Conservation (phyloP, 2,888 invertebrate genomes). For the Drosophila niveifrons region DNA sequence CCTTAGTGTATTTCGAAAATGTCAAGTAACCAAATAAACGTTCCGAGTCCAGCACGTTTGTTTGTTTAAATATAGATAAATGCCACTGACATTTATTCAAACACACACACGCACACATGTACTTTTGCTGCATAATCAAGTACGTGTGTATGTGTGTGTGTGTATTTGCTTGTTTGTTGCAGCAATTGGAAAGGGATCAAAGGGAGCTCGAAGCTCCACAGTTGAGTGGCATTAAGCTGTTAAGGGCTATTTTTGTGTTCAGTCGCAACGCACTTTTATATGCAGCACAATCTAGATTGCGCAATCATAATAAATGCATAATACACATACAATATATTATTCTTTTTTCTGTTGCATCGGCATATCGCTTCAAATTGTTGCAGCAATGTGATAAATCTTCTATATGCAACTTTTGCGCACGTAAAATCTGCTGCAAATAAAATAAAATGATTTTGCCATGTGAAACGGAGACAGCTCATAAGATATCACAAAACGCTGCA, state of each 20-base stretch:
- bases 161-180: neutral
- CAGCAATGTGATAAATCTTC: slow-evolving; percentile 66
- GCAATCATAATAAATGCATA: slow-evolving; percentile 69
- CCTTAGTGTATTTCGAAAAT: slow-evolving; percentile 67
- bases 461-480: slow-evolving; percentile 15
- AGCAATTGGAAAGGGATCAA: neutral
- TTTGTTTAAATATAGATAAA: slow-evolving; percentile 79
- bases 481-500: slow-evolving; percentile 13
- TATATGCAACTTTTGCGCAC: slow-evolving; percentile 28
- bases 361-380: slow-evolving; percentile 61
- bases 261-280: slow-evolving; percentile 65
- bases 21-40: slow-evolving; percentile 76
- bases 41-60: slow-evolving; percentile 59
- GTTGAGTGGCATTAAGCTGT: slow-evolving; percentile 62
- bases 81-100: slow-evolving; percentile 68
- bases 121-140: slow-evolving; percentile 48
- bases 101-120: slow-evolving; percentile 21
- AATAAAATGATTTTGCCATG: slow-evolving; percentile 11
- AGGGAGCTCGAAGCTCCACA: slow-evolving; percentile 1
- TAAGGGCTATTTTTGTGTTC: slow-evolving; percentile 53
- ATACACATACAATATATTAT: slow-evolving; percentile 3
- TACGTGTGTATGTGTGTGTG: slow-evolving; percentile 1
- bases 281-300: slow-evolving; percentile 54
- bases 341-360: neutral
- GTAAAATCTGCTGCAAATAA: slow-evolving; percentile 8